Conservation (phyloP, 2,797 vertebrate genomes). For the Siniperca undulata region DNA sequence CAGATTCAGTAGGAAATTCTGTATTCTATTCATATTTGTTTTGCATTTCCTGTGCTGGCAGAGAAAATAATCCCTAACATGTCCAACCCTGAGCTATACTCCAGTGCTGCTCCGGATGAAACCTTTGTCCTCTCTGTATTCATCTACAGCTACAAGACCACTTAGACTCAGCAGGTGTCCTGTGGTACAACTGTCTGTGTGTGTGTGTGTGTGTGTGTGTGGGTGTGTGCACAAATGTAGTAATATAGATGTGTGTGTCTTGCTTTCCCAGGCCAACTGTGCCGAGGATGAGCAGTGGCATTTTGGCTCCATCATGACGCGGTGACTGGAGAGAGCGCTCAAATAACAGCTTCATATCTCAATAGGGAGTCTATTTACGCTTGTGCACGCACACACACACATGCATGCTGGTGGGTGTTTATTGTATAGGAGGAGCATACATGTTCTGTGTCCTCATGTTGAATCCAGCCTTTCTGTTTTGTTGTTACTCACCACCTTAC, state of each 20-base stretch:
- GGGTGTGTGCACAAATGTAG: not conserved
- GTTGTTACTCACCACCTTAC: conserved; percentile 24
- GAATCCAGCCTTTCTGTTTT: conserved; percentile 20
- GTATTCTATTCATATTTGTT: conserved; percentile 20
- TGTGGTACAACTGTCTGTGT: conserved; percentile 14
- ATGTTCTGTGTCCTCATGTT: conserved; percentile 25
- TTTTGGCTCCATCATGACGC: conserved; percentile 52
- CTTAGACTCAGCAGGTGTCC: conserved; percentile 56
- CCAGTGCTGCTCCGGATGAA: conserved; percentile 3
- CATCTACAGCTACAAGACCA: conserved; percentile 41
- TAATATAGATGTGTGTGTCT: conserved; percentile 6
- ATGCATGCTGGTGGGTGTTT: conserved; percentile 22
- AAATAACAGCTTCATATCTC: conserved; percentile 60
- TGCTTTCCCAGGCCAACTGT: conserved; percentile 18
- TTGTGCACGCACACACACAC: not conserved
- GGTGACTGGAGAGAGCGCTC: conserved; percentile 35
- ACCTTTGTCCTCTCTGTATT: conserved; percentile 47
- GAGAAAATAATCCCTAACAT: conserved; percentile 33
- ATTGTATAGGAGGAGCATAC: conserved; percentile 20
- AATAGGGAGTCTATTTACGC: conserved; percentile 40
- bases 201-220: conserved; percentile 1
- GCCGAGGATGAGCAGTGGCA: conserved; percentile 38
- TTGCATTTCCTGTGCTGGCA: conserved; percentile 18
- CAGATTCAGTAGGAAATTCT: conserved; percentile 1
- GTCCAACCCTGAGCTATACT: conserved; percentile 20